Evolutionary conservation across 2,797 vertebrate species (phyloP).

Genomic region (Melanotaenia nigrans): DNA sequence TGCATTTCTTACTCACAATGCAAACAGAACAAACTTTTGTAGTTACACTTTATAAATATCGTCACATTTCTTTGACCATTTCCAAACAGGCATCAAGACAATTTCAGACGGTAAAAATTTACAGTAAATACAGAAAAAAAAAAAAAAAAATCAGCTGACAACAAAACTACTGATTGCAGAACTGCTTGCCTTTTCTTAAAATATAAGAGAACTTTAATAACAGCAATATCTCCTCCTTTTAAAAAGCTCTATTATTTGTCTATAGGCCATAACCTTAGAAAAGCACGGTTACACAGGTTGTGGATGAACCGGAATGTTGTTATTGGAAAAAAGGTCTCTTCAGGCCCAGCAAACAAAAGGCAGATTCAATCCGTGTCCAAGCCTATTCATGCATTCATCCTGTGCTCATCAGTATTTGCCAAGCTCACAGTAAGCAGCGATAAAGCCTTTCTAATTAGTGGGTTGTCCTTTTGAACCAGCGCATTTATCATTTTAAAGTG

Average conservation of each 20-base stretch:
- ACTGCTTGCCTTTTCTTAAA: constrained; percentile 18
- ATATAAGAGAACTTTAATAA: constrained; percentile 48
- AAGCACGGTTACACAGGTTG: constrained; percentile 76
- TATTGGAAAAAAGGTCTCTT: constrained; percentile 78
- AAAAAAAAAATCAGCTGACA: constrained; percentile 35
- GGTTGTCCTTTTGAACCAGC: constrained; percentile 71
- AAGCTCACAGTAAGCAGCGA: constrained; percentile 67
- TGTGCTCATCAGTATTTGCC: constrained; percentile 80
- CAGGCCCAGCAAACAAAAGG: constrained; percentile 81
- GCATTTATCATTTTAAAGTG: constrained; percentile 67
- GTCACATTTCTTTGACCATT: constrained; percentile 59
- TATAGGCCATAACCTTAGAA: constrained; percentile 71
- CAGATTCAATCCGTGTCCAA: constrained; percentile 82
- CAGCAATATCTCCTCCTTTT: constrained; percentile 38
- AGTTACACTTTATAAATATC: constrained; percentile 69
- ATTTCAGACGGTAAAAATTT: constrained; percentile 65
- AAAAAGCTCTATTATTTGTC: constrained; percentile 54
- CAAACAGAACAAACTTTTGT: constrained; percentile 50
- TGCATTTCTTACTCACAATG: constrained; percentile 61
- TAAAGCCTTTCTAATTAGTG: constrained; percentile 82
- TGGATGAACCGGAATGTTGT: constrained; percentile 82
- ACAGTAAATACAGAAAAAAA: constrained; percentile 67
- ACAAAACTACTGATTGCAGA: constrained; percentile 49
- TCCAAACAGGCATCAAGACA: constrained; percentile 55
- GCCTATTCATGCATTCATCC: constrained; percentile 80